A percentile compares a stretch with the other conserved stretches of the same genome.
These are phyloP conservation scores for Ciconia boyciana DNA, from an alignment of 2,113 vertebrate species.

Conservation along the genomic window DNA sequence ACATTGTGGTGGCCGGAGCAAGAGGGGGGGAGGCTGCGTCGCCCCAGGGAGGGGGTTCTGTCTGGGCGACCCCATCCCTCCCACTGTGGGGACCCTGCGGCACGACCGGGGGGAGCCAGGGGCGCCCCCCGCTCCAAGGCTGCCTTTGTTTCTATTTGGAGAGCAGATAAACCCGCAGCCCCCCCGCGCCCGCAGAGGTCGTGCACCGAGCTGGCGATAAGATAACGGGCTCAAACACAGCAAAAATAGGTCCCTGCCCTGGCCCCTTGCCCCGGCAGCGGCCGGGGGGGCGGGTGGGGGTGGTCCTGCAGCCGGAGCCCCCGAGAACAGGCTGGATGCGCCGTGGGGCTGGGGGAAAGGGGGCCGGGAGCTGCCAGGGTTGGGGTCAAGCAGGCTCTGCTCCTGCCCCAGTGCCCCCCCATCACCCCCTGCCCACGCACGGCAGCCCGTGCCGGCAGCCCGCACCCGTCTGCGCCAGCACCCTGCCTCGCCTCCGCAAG, in stretches of 20 bases:
- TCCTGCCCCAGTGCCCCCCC: not conserved
- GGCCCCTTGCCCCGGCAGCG: not conserved
- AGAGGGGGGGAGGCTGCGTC: not conserved
- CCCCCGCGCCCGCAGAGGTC: not conserved
- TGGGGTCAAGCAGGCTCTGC: not conserved
- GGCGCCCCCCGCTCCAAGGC: not conserved
- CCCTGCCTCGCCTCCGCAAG: not conserved
- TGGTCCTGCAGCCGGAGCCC: not conserved
- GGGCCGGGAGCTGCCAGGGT: not conserved
- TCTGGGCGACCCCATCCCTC: not conserved
- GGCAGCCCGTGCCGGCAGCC: not conserved
- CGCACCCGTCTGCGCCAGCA: not conserved
- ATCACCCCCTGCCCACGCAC: not conserved
- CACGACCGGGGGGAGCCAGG: accelerated
- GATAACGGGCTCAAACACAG: not conserved
- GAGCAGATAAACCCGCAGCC: not conserved
- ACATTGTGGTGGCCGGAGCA: accelerated
- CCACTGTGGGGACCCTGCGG: not conserved
- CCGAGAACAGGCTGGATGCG: not conserved
- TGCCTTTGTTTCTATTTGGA: not conserved
- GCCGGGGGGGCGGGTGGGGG: too few species aligned
- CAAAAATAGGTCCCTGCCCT: not conserved
- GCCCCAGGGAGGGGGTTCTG: not conserved
- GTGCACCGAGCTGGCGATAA: not conserved
- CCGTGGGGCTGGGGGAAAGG: not conserved